Percentiles rank a stretch among this genome's conserved stretches.
Evolutionary conservation across 2,888 invertebrate species (phyloP).

Genomic region (Sarcophaga caerulescens): DNA sequence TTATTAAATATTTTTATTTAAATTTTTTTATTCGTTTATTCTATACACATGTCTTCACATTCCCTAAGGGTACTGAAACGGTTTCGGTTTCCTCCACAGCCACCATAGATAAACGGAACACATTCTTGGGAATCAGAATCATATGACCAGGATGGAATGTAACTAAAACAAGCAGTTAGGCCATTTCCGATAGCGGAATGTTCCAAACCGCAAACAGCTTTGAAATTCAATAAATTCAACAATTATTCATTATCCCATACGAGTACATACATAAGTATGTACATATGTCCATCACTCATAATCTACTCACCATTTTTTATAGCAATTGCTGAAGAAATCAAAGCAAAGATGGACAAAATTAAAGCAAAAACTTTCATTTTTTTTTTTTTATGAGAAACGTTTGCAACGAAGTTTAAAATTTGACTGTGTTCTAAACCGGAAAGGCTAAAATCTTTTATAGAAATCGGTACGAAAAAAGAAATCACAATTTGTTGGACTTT

Average conservation of each 20-base stretch:
- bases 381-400: no score
- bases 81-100: constrained; percentile 73
- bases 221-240: neutral
- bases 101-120: constrained; percentile 71
- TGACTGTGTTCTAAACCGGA: constrained; percentile 4
- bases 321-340: constrained; percentile 68
- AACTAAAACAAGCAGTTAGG: constrained; percentile 71
- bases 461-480: neutral
- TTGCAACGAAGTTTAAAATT: neutral
- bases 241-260: neutral
- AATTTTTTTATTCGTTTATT: constrained; percentile 48
- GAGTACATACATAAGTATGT: neutral
- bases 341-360: constrained; percentile 64
- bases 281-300: neutral
- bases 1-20: constrained; percentile 71
- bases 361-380: constrained; percentile 59
- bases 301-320: constrained; percentile 71
- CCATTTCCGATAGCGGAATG: constrained; percentile 70
- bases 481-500: neutral
- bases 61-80: constrained; percentile 56
- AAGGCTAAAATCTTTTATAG: constrained; percentile 1
- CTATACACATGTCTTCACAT: constrained; percentile 71
- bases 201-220: constrained; percentile 70
- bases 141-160: constrained; percentile 73
- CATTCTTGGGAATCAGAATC: constrained; percentile 66